These are phyloP conservation scores for Macrobrachium nipponense DNA, from an alignment of 1,140 invertebrate species.

Conservation along the genomic window DNA sequence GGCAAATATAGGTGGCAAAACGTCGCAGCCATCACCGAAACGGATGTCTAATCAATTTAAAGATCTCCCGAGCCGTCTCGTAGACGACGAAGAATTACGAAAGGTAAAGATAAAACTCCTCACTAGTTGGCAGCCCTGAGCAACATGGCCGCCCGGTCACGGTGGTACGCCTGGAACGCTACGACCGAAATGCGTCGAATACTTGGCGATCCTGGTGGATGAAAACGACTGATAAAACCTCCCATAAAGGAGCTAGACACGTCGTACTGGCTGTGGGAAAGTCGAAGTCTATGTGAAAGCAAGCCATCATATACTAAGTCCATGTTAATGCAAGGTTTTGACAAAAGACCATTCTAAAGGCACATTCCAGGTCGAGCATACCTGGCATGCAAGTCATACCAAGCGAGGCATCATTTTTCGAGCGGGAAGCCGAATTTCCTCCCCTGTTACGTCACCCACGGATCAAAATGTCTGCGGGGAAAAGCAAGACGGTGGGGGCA, in stretches of 20 bases:
- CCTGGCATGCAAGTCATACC: conserved; percentile 51
- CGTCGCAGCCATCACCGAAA: background rate
- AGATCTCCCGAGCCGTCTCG: too few relatives aligned
- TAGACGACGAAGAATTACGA: too few relatives aligned
- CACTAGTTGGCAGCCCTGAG: conserved; percentile 57
- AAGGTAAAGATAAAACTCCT: conserved; percentile 38
- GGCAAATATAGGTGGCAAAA: background rate
- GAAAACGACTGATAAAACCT: conserved; percentile 58
- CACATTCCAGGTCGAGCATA: conserved; percentile 45
- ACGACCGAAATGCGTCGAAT: conserved; percentile 54
- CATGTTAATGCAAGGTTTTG: conserved; percentile 41
- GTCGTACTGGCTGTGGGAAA: conserved; percentile 51
- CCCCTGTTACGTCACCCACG: background rate
- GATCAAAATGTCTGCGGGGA: background rate
- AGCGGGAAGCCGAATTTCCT: conserved; percentile 27
- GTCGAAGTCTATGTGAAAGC: conserved; percentile 42
- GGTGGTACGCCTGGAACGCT: conserved; percentile 58
- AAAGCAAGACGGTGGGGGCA: background rate
- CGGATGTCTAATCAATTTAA: background rate
- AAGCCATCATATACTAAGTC: conserved; percentile 49
- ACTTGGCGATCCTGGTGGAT: conserved; percentile 54
- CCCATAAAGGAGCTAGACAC: conserved; percentile 55
- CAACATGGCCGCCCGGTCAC: conserved; percentile 57
- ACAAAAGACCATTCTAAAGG: conserved; percentile 3
- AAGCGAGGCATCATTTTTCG: conserved; percentile 42